These are phyloP conservation scores for Anniella stebbinsi DNA, from an alignment of 2,797 vertebrate genomes.

Conservation along the genomic window DNA sequence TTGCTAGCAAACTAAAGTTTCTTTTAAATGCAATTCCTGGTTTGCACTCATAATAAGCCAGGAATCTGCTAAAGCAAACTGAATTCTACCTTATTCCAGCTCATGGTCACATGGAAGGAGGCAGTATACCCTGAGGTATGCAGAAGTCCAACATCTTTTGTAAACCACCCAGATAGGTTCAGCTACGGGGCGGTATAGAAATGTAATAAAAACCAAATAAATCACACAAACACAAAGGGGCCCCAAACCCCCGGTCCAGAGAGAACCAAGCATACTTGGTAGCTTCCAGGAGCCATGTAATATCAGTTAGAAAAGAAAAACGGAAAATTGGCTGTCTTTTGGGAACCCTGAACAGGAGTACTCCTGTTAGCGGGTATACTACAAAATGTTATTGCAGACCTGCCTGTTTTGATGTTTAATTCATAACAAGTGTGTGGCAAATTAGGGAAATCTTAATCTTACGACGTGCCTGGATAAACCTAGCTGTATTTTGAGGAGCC, in stretches of 20 bases:
- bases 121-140: not conserved
- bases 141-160: too few species aligned
- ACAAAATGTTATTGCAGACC: not conserved
- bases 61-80: too few species aligned
- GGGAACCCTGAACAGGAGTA: not conserved
- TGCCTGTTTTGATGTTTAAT: not conserved
- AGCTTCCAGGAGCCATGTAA: not conserved
- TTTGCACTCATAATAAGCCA: too few species aligned
- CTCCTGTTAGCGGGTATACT: not conserved
- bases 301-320: not conserved
- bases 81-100: too few species aligned
- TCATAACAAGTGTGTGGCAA: not conserved
- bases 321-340: not conserved
- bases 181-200: too few species aligned
- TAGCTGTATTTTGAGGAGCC: not conserved
- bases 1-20: too few species aligned
- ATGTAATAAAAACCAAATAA: too few species aligned
- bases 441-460: not conserved
- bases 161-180: too few species aligned
- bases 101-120: too few species aligned
- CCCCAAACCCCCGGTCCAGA: not conserved
- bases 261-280: not conserved
- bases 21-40: too few species aligned
- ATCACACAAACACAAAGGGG: not conserved
- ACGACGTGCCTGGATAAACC: not conserved